Evolutionary conservation across 1,140 invertebrate genomes (phyloP).

Genomic region (Phthorimaea operculella): DNA sequence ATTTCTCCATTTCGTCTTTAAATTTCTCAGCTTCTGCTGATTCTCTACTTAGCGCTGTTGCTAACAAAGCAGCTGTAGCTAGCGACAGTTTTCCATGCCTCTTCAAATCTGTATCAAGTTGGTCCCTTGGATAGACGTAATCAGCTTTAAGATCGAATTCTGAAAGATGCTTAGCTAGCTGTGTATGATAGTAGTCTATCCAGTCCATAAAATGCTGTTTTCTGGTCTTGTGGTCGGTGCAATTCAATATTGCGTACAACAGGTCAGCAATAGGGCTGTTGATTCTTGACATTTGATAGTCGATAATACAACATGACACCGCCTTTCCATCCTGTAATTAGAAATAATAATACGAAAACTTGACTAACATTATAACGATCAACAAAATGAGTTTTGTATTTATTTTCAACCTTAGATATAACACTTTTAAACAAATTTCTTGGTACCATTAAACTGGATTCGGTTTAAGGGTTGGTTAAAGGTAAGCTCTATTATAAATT

Average conservation of each 20-base stretch:
- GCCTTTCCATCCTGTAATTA: slow-evolving; percentile 11
- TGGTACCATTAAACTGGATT: too few species aligned
- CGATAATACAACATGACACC: slow-evolving; percentile 1
- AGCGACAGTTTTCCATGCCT: neutral
- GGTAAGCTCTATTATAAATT: too few species aligned
- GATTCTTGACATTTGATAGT: slow-evolving; percentile 7
- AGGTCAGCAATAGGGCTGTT: slow-evolving; percentile 7
- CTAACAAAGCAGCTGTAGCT: neutral
- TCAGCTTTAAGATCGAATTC: neutral
- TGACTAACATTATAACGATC: too few species aligned
- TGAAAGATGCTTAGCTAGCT: neutral
- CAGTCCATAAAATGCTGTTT: slow-evolving; percentile 5
- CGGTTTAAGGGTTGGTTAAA: too few species aligned
- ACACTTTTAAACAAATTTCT: too few species aligned
- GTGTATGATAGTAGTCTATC: slow-evolving; percentile 1
- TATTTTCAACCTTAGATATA: too few species aligned
- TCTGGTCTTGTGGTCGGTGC: slow-evolving; percentile 6
- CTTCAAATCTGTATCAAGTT: slow-evolving; percentile 2
- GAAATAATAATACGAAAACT: neutral
- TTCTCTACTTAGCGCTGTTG: neutral
- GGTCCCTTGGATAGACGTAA: slow-evolving; percentile 2
- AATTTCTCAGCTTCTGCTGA: neutral
- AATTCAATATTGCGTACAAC: slow-evolving; percentile 9
- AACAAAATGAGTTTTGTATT: too few species aligned
- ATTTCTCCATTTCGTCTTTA: neutral